Conservation (phyloP, 2,888 invertebrate species). For the Orthosia gothica region DNA sequence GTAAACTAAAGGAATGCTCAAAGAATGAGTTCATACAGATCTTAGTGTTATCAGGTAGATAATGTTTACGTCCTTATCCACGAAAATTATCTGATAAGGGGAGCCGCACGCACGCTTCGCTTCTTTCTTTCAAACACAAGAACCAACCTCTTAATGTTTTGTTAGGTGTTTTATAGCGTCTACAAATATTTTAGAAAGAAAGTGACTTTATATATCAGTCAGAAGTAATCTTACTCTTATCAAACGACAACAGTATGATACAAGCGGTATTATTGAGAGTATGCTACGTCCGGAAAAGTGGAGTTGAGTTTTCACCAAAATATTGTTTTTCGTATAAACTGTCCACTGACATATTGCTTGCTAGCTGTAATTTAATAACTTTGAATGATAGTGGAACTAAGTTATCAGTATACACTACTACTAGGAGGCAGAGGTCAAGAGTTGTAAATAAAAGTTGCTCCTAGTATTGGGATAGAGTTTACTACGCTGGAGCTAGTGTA, state of each 20-base stretch:
- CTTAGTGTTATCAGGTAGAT: conserved; percentile 84
- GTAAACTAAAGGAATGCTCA: conserved; percentile 70
- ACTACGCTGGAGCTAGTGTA: conserved; percentile 66
- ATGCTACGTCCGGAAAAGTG: not conserved
- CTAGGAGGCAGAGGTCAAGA: conserved; percentile 7
- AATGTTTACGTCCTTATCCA: conserved; percentile 82
- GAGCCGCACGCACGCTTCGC: conserved; percentile 61
- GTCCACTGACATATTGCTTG: conserved; percentile 4
- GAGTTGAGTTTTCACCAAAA: not conserved
- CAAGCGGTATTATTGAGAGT: conserved; percentile 22
- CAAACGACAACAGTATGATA: conserved; percentile 36
- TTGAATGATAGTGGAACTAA: not conserved
- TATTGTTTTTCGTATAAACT: not conserved
- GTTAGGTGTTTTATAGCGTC: conserved; percentile 13
- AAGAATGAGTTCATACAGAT: conserved; percentile 80
- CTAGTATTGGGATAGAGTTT: conserved; percentile 26
- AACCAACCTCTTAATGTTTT: conserved; percentile 49
- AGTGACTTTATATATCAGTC: conserved; percentile 27
- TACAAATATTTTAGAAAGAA: conserved; percentile 44
- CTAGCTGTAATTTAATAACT: conserved; percentile 3
- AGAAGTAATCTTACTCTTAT: conserved; percentile 35
- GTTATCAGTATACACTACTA: conserved; percentile 11
- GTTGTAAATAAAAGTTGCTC: conserved; percentile 22
- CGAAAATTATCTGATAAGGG: conserved; percentile 83
- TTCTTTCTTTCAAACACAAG: conserved; percentile 66